Evolutionary conservation across 1,140 invertebrate genomes (phyloP), one percentile per base, ranked within the genome.

Genomic region (Drosophila subpulchrella): DNA sequence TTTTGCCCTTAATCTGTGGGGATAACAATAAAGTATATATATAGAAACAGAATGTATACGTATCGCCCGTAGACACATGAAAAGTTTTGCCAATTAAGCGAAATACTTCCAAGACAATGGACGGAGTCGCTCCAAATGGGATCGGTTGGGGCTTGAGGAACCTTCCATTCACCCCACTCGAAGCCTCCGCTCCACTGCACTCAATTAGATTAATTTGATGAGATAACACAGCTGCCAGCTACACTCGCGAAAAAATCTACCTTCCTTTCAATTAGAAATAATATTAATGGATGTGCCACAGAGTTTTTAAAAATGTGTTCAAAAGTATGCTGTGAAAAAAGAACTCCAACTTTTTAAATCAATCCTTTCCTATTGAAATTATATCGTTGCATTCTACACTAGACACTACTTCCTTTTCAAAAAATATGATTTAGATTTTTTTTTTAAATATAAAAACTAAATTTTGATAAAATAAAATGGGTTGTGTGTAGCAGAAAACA

Each of bases 1-100:
- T 91, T 67, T 91, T 91, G 66, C 91, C 91, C 85, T 91, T 92
- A 84, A 92, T 91, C 91, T 92, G 81, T 74, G 61, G 78, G 82
- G 70, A 91, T 77, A 90, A 79, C 85, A 89, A 80, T 84, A 81
- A 91, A 89, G 65, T 75, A 90, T 61, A 66, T 74, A 36, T 24
- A 27, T 27, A 27, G 27, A 39, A 46, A 54, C 41, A 20, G 39
- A 42, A 50, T 71, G 38, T 55, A 75, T 54, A 67, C 75, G 62
- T 76, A 67, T 72, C 74, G 74, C 62, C 73, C 72, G 70, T 72
- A 77, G 72, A 90, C 75, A 81, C 81, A 85, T 71, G 75, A 81
- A 83, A 90, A 91, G 77, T 81, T 91, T 91, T 85, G 73, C 84
- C 84, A 91, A 91, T 91, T 91, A 91, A 89, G 80, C 76, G 67